phyloP scores from a whole-genome alignment of 2,888 invertebrate genomes.

The Ectobius pallidus region DNA sequence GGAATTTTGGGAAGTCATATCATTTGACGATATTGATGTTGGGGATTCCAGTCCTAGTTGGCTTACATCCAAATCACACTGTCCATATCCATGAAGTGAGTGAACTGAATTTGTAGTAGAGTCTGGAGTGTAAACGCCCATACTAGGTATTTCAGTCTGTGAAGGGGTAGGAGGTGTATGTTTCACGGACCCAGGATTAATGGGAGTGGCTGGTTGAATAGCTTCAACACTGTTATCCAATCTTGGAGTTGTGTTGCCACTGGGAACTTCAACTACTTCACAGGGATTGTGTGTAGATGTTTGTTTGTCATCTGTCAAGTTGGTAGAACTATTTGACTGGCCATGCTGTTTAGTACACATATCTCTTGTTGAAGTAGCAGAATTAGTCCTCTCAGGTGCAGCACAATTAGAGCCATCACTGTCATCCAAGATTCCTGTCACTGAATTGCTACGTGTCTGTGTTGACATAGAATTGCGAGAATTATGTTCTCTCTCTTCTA shows the following conservation, averaged over 20 bases:
- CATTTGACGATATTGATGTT: conserved; percentile 80
- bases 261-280: conserved; percentile 45
- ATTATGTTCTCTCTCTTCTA: conserved; percentile 37
- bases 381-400: background rate
- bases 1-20: conserved; percentile 77
- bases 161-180: conserved; percentile 58
- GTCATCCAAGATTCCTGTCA: conserved; percentile 33
- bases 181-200: conserved; percentile 56
- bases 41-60: conserved; percentile 88
- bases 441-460: conserved; percentile 34
- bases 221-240: conserved; percentile 49
- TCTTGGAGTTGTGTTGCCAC: conserved; percentile 57
- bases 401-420: conserved; percentile 37
- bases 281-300: conserved; percentile 34
- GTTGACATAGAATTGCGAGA: conserved; percentile 29
- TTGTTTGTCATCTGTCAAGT: conserved; percentile 28
- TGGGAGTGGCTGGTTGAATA: conserved; percentile 48
- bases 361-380: background rate
- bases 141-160: conserved; percentile 71
- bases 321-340: background rate
- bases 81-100: conserved; percentile 76
- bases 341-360: conserved; percentile 4
- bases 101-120: conserved; percentile 83
- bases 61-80: conserved; percentile 83
- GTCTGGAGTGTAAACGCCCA: conserved; percentile 87